Evolutionary conservation across 1,140 invertebrate genomes (phyloP), one percentile per base, ranked within the genome.

Genomic region (Drosophila pruinosa): DNA sequence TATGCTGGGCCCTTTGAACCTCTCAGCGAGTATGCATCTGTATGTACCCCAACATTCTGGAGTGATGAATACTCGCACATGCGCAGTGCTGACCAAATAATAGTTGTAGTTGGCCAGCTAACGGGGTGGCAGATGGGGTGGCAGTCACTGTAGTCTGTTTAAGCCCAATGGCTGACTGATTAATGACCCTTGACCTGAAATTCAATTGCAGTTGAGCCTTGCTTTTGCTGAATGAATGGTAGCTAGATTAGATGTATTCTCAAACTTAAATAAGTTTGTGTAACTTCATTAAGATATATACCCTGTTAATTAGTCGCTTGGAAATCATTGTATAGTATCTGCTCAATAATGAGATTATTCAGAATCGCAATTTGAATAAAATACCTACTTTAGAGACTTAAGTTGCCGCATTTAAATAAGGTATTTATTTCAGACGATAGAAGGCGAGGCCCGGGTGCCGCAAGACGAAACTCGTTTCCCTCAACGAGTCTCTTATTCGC

Each of bases 1-100:
- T 48, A 58, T 57, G 31, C 10, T 14, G 43, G 63, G 24, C 72
- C 8, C 45, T 52, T 50, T 24, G 54, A 53, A 67, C 41, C 72
- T 56, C 57, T 47, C 24, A 47, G 26, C 10, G 6, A 7, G 15
- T 4, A n/a, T 5, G 24, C 19, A 21, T 36, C 31, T 48, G 31
- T 53, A 15, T 64, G 15, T 45, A 47, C 15, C 43, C 28, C 17
- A 58, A 47, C 6, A 21, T 53, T 52, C 39, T 59, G 15, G 47
- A 67, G 34, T 34, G 41, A 50, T 34, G 54, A 69, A 65, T 67
- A 38, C 43, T 58, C 36, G 79, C 59, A 74, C 83, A 89, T 89
- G 85, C 78, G 83, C 79, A 70, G 1, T 58, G 31, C 0, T 14
- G n/a, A 1, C 3, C 14, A 12, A 48, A 31, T 48, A 41, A 24